These are phyloP conservation scores for Drosophila meridiana DNA, from an alignment of 2,888 invertebrate species.

Conservation along the genomic window DNA sequence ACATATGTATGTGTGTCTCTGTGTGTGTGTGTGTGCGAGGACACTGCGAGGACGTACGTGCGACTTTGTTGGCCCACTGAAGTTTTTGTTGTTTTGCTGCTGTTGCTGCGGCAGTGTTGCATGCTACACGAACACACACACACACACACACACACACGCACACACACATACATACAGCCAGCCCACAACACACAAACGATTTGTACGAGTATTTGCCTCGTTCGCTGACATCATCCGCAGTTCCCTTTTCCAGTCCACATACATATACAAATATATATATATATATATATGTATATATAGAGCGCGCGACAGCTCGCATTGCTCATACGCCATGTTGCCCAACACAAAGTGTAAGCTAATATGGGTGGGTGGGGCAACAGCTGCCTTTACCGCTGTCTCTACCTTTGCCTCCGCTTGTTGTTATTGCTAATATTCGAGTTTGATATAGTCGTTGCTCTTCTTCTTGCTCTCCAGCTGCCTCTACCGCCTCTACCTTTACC, in stretches of 20 bases:
- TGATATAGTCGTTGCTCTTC: conserved; percentile 1
- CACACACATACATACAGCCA: conserved; percentile 10
- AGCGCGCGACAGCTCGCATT: conserved; percentile 48
- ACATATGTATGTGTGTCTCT: conserved; percentile 14
- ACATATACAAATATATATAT: background rate
- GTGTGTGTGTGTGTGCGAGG: conserved; percentile 62
- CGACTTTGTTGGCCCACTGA: conserved; percentile 61
- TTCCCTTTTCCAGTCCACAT: conserved; percentile 37
- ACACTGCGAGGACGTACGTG: conserved; percentile 78
- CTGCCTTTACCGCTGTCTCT: conserved; percentile 1
- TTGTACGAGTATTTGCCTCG: conserved; percentile 45
- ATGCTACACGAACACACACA: conserved; percentile 49
- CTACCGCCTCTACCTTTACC: background rate
- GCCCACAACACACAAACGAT: conserved; percentile 24
- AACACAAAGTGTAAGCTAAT: conserved; percentile 57
- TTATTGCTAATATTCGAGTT: conserved; percentile 5
- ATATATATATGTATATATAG: background rate
- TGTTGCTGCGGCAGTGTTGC: conserved; percentile 65
- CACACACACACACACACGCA: conserved; percentile 32
- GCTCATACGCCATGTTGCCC: conserved; percentile 59
- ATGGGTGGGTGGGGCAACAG: conserved; percentile 34
- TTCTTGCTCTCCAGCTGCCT: background rate
- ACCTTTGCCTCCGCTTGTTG: conserved; percentile 8
- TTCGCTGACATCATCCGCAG: conserved; percentile 76
- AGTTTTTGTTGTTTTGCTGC: conserved; percentile 36